Evolutionary conservation across 2,797 vertebrate genomes (phyloP).

Genomic region (Lutjanus argentimaculatus): DNA sequence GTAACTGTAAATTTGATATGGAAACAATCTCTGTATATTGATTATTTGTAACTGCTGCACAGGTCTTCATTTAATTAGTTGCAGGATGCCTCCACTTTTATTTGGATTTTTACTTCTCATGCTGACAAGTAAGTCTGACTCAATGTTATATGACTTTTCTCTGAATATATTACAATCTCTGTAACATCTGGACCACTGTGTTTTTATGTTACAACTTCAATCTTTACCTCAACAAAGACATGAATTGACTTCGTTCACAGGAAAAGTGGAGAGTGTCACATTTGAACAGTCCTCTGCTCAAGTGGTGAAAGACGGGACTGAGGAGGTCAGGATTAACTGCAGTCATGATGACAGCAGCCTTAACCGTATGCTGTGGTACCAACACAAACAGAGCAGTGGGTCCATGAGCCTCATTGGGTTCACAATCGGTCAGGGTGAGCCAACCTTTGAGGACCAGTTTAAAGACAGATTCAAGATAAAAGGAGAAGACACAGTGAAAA

Average conservation of each 20-base stretch:
- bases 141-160: neutral
- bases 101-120: slow-evolving; percentile 17
- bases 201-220: neutral
- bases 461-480: no score
- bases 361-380: slow-evolving; percentile 41
- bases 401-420: no score
- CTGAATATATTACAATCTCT: neutral
- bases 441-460: no score
- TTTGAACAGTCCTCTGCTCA: slow-evolving; percentile 51
- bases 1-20: neutral
- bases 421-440: no score
- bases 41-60: neutral
- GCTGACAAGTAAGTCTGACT: slow-evolving; percentile 18
- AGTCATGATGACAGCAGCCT: slow-evolving; percentile 32
- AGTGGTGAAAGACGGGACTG: neutral
- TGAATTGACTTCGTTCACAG: neutral
- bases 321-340: slow-evolving; percentile 43
- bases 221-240: neutral
- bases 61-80: neutral
- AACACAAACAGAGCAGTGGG: no score
- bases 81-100: slow-evolving; percentile 29
- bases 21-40: neutral
- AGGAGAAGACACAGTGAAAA: no score
- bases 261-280: slow-evolving; percentile 5
- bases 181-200: neutral